A percentile compares a stretch with the other conserved stretches of the same genome.
Evolutionary conservation across 2,113 vertebrate genomes (phyloP).

Genomic region (Noctilio leporinus): DNA sequence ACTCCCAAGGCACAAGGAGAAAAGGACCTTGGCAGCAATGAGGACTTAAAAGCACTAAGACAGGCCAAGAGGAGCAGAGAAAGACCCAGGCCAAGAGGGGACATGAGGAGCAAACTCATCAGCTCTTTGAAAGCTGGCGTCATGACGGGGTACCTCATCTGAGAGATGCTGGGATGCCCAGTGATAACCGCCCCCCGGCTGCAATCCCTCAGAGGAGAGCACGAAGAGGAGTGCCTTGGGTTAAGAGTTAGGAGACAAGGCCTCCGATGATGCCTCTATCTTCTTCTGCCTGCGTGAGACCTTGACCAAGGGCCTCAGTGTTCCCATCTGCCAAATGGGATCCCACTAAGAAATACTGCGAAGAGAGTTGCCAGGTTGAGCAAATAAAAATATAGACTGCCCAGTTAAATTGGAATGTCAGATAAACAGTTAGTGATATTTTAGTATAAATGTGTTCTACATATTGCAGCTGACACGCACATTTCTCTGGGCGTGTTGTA

Average conservation of each 20-base stretch:
- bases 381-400: background rate
- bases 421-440: background rate
- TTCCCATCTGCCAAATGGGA: background rate
- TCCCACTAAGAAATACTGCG: background rate
- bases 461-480: background rate
- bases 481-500: rapidly evolving
- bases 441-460: background rate
- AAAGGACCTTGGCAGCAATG: background rate
- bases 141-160: rapidly evolving
- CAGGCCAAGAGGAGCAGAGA: background rate
- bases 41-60: background rate
- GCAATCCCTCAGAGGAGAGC: background rate
- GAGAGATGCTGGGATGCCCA: background rate
- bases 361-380: background rate
- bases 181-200: background rate
- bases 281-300: background rate
- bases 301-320: background rate
- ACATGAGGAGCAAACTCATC: rapidly evolving
- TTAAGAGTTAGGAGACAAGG: background rate
- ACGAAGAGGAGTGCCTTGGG: background rate
- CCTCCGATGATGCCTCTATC: background rate
- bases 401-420: background rate
- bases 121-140: background rate
- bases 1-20: background rate
- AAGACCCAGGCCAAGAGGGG: background rate